phyloP scores from a whole-genome alignment of 2,113 vertebrate species.

The Toxotes jaculatrix region DNA sequence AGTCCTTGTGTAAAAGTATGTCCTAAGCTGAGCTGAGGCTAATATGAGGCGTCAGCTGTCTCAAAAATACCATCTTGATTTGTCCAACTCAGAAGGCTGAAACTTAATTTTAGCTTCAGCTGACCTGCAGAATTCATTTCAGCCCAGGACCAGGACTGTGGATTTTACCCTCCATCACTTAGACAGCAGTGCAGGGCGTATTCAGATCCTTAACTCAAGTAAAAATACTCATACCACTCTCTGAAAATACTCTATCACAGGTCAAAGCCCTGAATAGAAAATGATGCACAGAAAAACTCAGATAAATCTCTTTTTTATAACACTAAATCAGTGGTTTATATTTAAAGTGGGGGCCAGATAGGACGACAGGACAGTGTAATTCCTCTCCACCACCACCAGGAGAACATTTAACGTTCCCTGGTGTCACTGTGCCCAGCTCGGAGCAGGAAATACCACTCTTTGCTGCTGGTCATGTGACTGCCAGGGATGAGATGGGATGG shows the following conservation, averaged over 20 bases:
- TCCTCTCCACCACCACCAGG: constrained; percentile 31
- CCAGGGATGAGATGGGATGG: constrained; percentile 68
- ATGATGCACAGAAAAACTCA: neutral
- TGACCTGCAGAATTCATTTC: neutral
- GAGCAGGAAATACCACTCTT: constrained; percentile 56
- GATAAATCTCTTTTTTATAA: constrained; percentile 37
- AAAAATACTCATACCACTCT: neutral
- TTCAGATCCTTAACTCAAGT: neutral
- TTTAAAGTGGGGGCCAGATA: constrained; percentile 2
- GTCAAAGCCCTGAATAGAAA: too few species aligned
- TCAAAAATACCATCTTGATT: neutral
- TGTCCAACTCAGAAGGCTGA: neutral
- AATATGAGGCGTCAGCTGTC: neutral
- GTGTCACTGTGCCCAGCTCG: constrained; percentile 29
- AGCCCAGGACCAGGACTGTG: too few species aligned
- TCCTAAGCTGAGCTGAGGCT: neutral
- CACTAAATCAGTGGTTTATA: constrained; percentile 26
- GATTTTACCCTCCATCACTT: neutral
- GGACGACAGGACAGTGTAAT: constrained; percentile 31
- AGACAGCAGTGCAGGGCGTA: neutral
- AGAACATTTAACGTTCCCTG: constrained; percentile 41
- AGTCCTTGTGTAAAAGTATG: neutral
- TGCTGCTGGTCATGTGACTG: constrained; percentile 55
- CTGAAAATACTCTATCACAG: neutral
- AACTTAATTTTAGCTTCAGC: neutral